These are phyloP conservation scores for Anguilla obscura DNA, from an alignment of 2,797 vertebrate genomes.

Conservation along the genomic window DNA sequence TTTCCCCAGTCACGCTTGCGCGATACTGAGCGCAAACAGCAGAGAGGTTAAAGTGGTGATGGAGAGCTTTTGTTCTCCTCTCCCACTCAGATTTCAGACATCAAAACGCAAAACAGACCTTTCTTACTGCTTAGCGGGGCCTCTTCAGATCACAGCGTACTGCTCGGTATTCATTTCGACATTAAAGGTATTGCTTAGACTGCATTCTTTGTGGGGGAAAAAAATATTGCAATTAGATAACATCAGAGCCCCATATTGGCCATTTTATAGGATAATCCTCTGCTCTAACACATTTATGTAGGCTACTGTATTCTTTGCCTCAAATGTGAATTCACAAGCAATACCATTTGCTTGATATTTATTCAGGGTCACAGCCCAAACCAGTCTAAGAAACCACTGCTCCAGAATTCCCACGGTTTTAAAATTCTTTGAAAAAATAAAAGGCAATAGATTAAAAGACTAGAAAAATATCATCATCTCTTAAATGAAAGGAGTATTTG, in stretches of 20 bases:
- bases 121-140: slow-evolving; percentile 64
- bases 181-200: slow-evolving; percentile 5
- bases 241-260: not conserved
- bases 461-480: too few relatives aligned
- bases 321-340: too few relatives aligned
- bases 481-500: too few relatives aligned
- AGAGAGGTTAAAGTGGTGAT: slow-evolving; percentile 65
- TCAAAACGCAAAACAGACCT: slow-evolving; percentile 62
- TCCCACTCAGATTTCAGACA: slow-evolving; percentile 59
- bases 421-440: too few relatives aligned
- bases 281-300: too few relatives aligned
- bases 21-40: slow-evolving; percentile 66
- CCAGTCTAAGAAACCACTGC: too few relatives aligned
- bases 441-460: too few relatives aligned
- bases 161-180: slow-evolving; percentile 18
- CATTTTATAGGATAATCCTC: too few relatives aligned
- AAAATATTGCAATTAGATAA: not conserved
- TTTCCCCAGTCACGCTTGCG: slow-evolving; percentile 55
- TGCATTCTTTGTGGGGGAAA: not conserved
- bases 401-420: too few relatives aligned
- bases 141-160: slow-evolving; percentile 38
- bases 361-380: too few relatives aligned
- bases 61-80: slow-evolving; percentile 59
- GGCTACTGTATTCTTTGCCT: too few relatives aligned
- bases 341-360: too few relatives aligned